A percentile compares a stretch with the other conserved stretches of the same genome.
Conservation (phyloP, 2,113 vertebrate genomes). For the Polypterus senegalus region DNA sequence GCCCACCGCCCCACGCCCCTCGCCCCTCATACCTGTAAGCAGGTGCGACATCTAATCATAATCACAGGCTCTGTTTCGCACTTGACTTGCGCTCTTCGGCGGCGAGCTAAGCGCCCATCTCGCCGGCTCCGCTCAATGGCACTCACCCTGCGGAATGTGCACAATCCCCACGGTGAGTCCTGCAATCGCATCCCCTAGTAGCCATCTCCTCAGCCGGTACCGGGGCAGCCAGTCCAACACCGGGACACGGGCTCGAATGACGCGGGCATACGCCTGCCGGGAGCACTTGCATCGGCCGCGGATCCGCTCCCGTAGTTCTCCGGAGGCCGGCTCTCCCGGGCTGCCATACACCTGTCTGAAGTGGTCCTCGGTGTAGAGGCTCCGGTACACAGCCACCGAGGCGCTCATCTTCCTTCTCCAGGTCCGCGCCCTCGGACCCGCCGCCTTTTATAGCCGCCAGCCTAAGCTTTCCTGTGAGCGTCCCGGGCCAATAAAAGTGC, state of each 20-base stretch:
- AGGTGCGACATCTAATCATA: too few relatives aligned
- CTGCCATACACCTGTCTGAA: slow-evolving; percentile 59
- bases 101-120: too few relatives aligned
- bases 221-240: slow-evolving; percentile 64
- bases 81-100: too few relatives aligned
- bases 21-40: too few relatives aligned
- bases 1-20: too few relatives aligned
- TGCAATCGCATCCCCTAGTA: slow-evolving; percentile 67
- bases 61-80: too few relatives aligned
- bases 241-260: slow-evolving; percentile 58
- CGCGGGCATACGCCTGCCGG: slow-evolving; percentile 38
- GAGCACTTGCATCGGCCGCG: slow-evolving; percentile 51
- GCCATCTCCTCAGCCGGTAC: slow-evolving; percentile 68
- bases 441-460: slow-evolving; percentile 23
- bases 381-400: slow-evolving; percentile 60
- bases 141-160: slow-evolving; percentile 79
- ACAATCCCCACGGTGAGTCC: slow-evolving; percentile 78
- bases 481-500: slow-evolving; percentile 40
- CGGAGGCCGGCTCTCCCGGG: slow-evolving; percentile 21
- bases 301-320: slow-evolving; percentile 33
- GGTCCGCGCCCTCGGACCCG: slow-evolving; percentile 9
- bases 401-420: slow-evolving; percentile 46
- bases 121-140: too few relatives aligned
- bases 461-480: slow-evolving; percentile 42
- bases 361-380: slow-evolving; percentile 61